Percentiles rank a stretch among this genome's conserved stretches.
These are phyloP conservation scores for Gisinianus flammeolus DNA, from an alignment of 2,888 invertebrate species.

Conservation along the genomic window DNA sequence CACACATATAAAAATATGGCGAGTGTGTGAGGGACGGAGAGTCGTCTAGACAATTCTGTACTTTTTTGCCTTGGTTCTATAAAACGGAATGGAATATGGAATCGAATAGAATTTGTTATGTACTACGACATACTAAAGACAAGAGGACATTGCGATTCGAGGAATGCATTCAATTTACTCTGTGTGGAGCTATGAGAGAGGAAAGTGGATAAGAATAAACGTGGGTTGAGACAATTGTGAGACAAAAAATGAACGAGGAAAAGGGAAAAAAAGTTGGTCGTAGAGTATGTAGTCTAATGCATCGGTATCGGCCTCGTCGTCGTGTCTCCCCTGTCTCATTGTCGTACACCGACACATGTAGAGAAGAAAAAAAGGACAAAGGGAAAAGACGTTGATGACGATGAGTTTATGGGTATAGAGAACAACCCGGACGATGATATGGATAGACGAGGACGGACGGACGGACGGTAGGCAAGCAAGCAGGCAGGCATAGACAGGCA, in stretches of 20 bases:
- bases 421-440: no score
- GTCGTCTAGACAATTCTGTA: no score
- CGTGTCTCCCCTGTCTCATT: no score
- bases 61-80: no score
- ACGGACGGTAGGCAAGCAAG: no score
- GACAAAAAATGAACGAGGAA: background rate
- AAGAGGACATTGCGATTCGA: background rate
- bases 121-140: background rate
- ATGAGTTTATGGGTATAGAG: no score
- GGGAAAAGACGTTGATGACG: background rate
- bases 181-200: background rate
- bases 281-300: background rate
- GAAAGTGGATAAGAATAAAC: background rate
- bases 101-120: background rate
- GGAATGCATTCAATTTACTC: constrained; percentile 13
- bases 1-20: no score
- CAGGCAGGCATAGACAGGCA: no score
- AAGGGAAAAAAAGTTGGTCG: background rate
- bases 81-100: background rate
- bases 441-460: no score
- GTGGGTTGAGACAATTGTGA: constrained; percentile 9
- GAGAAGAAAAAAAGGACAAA: background rate
- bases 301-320: background rate
- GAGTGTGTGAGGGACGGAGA: no score
- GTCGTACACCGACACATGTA: background rate